Evolutionary conservation across 2,797 vertebrate genomes (phyloP).

Genomic region (Pseudochromis fuscus): DNA sequence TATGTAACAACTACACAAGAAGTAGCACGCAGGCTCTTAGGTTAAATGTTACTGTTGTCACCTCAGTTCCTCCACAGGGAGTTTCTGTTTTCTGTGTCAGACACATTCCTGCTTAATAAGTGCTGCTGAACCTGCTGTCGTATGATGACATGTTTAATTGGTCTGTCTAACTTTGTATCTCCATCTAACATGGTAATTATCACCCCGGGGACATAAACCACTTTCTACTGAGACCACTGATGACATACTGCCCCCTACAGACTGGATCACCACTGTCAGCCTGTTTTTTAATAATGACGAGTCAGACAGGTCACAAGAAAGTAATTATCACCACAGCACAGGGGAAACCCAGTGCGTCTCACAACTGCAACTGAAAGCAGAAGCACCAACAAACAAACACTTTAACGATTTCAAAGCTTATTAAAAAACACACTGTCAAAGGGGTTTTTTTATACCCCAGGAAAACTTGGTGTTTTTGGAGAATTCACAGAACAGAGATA

Average conservation of each 20-base stretch:
- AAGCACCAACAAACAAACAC: too few species aligned
- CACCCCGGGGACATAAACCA: slow-evolving; percentile 1
- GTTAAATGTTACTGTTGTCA: neutral
- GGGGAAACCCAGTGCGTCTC: too few species aligned
- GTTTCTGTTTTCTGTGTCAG: slow-evolving; percentile 1
- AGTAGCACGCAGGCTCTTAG: neutral
- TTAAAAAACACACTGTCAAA: neutral
- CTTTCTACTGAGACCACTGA: slow-evolving; percentile 9
- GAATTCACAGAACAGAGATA: neutral
- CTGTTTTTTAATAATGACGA: neutral
- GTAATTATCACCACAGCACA: neutral
- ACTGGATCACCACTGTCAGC: neutral
- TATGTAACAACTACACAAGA: slow-evolving; percentile 26
- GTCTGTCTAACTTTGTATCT: slow-evolving; percentile 4
- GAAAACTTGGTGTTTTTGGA: too few species aligned
- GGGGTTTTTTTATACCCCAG: too few species aligned
- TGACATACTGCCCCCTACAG: slow-evolving; percentile 56
- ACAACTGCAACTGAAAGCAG: neutral
- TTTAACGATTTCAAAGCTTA: neutral
- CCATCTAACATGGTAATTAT: slow-evolving; percentile 16
- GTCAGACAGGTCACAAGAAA: slow-evolving; percentile 5
- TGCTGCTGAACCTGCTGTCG: slow-evolving; percentile 1
- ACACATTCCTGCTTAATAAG: neutral
- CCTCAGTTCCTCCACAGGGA: neutral
- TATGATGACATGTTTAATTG: slow-evolving; percentile 12